These are phyloP conservation scores for Morone saxatilis DNA, from an alignment of 2,113 vertebrate species.

Conservation along the genomic window DNA sequence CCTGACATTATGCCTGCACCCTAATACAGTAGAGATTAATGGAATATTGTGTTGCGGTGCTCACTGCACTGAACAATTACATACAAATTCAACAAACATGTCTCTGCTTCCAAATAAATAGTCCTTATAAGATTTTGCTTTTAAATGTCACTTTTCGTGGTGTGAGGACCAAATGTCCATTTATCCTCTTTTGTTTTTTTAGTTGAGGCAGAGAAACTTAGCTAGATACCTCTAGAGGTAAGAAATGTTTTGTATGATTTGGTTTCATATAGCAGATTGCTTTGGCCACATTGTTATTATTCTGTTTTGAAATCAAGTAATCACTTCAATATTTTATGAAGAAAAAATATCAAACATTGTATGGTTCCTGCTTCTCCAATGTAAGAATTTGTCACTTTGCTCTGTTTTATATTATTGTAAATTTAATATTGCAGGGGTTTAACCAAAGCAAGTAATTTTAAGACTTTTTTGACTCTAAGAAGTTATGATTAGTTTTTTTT, in stretches of 20 bases:
- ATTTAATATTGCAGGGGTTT: background rate
- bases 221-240: background rate
- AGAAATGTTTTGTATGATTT: background rate
- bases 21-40: background rate
- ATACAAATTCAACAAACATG: no score
- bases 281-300: background rate
- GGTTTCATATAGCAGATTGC: background rate
- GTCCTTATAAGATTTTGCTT: no score
- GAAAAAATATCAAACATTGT: background rate
- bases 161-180: no score
- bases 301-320: no score
- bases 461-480: background rate
- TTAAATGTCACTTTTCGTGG: no score
- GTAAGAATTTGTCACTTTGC: background rate
- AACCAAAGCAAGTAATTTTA: no score
- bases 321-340: background rate
- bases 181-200: no score
- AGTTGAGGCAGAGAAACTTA: no score
- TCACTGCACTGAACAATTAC: no score
- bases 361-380: background rate
- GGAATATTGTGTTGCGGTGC: no score
- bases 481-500: background rate
- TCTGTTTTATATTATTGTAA: background rate
- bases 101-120: no score
- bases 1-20: background rate